phyloP scores from a whole-genome alignment of 1,140 invertebrate genomes.

The Argopecten irradians region DNA sequence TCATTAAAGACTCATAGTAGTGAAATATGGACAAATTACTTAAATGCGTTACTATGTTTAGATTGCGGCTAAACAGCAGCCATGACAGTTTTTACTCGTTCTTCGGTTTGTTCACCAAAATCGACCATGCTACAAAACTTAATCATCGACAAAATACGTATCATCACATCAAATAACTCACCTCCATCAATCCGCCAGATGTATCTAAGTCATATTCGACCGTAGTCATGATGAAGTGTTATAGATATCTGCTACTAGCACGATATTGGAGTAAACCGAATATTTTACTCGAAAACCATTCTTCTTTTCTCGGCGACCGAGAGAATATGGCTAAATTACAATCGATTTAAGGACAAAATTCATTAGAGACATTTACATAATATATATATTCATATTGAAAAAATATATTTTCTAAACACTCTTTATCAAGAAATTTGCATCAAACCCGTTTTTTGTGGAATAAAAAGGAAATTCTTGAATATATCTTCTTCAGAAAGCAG shows the following conservation, averaged over 20 bases:
- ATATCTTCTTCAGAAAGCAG: conserved; percentile 23
- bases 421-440: conserved; percentile 3
- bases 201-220: conserved; percentile 81
- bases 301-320: conserved; percentile 22
- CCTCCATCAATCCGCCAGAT: conserved; percentile 84
- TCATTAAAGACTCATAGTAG: too few relatives aligned
- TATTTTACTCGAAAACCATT: conserved; percentile 36
- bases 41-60: conserved; percentile 13
- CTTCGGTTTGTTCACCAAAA: not conserved
- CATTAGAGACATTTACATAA: not conserved
- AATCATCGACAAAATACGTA: conserved; percentile 1
- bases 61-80: conserved; percentile 29
- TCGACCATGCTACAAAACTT: not conserved
- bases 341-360: not conserved
- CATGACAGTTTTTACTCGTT: conserved; percentile 37
- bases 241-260: conserved; percentile 83
- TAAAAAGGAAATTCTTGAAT: not conserved
- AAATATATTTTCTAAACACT: conserved; percentile 9
- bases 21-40: not conserved
- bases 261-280: conserved; percentile 19
- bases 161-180: conserved; percentile 66
- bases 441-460: not conserved
- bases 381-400: conserved; percentile 24
- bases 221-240: conserved; percentile 83
- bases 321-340: not conserved